Evolutionary conservation across 2,797 vertebrate species (phyloP), one percentile per base, ranked within the genome.

Genomic region (Intellagama lesueurii): DNA sequence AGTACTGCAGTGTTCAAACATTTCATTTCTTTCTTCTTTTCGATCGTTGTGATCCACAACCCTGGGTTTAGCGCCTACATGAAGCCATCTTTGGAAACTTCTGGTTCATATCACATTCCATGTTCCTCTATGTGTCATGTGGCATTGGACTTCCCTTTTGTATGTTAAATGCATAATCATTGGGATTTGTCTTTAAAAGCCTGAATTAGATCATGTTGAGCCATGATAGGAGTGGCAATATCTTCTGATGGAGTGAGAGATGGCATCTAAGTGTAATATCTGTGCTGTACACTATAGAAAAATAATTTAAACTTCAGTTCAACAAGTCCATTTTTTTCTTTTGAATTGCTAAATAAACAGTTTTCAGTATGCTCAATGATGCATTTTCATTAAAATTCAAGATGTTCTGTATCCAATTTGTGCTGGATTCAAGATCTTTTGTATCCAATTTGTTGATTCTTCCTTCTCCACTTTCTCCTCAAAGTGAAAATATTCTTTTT

Each of bases 301-400:
- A n/a, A 9, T 80, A 81, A 22, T 80, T 81, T 85, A 72, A 30
- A 44, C 1, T 60, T 76, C 83, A 40, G 32, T 64, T 80, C 19
- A 89, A 17, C 66, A 87, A 73, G 56, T 64, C 8, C 5, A 56
- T 69, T 3, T 66, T 30, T 90, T 75, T 32, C 9, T 11, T 78
- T 79, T 73, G 83, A 12, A 89, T 89, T 91, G 91, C 87, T 64
- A 69, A 73, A 5, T 49, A 26, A 73, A 88, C 56, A 5, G 49
- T 89, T 60, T 66, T 44, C 4, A 6, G 1, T 28, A 52, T 87
- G 81, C n/a, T 22, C 64, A 8, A 0, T 90, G 32, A 35, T 69
- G 56, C 87, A 80, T 30, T 93, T 89, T 1, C 87, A 52, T 89
- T 81, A 79, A 75, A 84, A 89, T 89, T 77, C 4, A 78, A 90